Evolutionary conservation across 2,888 invertebrate genomes (phyloP).

Genomic region (Galerucella nymphaeae): DNA sequence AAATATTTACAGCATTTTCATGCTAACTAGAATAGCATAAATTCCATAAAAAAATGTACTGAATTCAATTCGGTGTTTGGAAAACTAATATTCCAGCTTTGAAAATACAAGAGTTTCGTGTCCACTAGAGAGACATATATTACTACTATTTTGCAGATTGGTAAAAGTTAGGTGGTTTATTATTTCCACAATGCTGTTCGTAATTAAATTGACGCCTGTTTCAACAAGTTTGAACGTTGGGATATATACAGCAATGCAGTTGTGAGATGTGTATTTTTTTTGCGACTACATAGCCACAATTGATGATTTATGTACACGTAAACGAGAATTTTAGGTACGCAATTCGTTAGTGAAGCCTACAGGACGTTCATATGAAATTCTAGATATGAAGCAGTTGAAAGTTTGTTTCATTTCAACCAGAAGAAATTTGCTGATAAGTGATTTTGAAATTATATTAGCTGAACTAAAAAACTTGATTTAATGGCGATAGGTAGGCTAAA

Average conservation of each 20-base stretch:
- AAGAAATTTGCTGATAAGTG: no score
- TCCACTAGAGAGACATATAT: constrained; percentile 27
- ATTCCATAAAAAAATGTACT: constrained; percentile 29
- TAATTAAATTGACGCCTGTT: constrained; percentile 32
- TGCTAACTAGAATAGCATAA: constrained; percentile 39
- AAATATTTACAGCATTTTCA: constrained; percentile 39
- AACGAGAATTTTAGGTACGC: background rate
- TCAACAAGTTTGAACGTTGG: constrained; percentile 8
- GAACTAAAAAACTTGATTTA: no score
- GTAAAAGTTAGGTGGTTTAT: constrained; percentile 30
- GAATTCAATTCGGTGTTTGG: constrained; percentile 28
- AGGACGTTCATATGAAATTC: background rate
- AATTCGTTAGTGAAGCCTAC: background rate
- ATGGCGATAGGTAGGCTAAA: no score
- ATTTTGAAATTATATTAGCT: no score
- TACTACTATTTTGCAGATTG: constrained; percentile 21
- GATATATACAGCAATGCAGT: background rate
- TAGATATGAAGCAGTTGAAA: background rate
- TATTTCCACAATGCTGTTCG: constrained; percentile 23
- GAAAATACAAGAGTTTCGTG: constrained; percentile 18
- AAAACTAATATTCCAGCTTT: constrained; percentile 24
- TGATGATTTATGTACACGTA: constrained; percentile 1
- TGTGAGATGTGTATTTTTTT: background rate
- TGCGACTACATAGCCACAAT: background rate
- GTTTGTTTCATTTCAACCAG: no score